Conservation (phyloP, 2,888 invertebrate species). For the Drosophila borborema region DNA sequence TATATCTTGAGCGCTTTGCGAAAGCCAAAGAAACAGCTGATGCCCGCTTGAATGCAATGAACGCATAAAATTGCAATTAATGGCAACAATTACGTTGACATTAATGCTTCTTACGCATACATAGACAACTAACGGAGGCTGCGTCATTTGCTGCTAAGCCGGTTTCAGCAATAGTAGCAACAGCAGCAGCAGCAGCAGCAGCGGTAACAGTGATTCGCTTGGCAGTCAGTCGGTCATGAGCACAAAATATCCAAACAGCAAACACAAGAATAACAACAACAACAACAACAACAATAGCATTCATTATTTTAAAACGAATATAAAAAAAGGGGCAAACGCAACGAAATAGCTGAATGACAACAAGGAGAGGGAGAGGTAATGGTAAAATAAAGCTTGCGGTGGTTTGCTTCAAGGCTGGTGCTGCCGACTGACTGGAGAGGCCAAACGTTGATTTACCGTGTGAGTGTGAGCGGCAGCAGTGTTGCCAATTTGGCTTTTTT, state of each 20-base stretch:
- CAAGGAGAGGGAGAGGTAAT: neutral
- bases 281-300: conserved; percentile 27
- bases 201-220: conserved; percentile 12
- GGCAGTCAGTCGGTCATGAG: conserved; percentile 52
- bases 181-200: neutral
- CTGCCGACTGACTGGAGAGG: conserved; percentile 22
- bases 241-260: conserved; percentile 34
- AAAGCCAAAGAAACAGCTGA: conserved; percentile 45
- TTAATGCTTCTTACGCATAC: conserved; percentile 17
- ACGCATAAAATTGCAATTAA: conserved; percentile 36
- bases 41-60: conserved; percentile 37
- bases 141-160: conserved; percentile 37
- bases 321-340: conserved; percentile 36
- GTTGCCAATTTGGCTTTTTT: conserved; percentile 7
- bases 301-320: conserved; percentile 18
- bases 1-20: conserved; percentile 6
- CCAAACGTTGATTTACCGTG: conserved; percentile 22
- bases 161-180: conserved; percentile 27
- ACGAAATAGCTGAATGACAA: neutral
- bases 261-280: conserved; percentile 17
- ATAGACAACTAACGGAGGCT: conserved; percentile 19
- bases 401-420: conserved; percentile 24
- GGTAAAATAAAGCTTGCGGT: conserved; percentile 13
- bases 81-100: conserved; percentile 26
- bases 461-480: conserved; percentile 4